phyloP scores from a whole-genome alignment of 2,888 invertebrate genomes.

The Sclerodermus sp. region DNA sequence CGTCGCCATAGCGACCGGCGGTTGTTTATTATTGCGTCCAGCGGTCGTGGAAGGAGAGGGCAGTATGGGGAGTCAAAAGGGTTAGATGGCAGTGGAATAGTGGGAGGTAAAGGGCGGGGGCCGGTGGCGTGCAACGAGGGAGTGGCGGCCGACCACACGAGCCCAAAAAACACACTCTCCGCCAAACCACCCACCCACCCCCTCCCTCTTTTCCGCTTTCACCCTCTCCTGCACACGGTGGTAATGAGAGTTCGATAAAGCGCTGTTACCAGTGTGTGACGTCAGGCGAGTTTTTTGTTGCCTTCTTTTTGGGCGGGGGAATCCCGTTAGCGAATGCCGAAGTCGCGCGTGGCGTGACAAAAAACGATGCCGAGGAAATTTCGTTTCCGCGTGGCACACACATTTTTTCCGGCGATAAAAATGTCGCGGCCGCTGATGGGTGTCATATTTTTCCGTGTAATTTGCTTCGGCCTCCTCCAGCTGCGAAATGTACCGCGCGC shows the following conservation, averaged over 20 bases:
- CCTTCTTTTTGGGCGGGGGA: not conserved
- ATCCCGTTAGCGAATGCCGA: constrained; percentile 8
- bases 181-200: constrained; percentile 29
- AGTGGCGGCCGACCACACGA: constrained; percentile 53
- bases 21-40: constrained; percentile 58
- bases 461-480: constrained; percentile 7
- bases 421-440: constrained; percentile 29
- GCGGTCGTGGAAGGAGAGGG: constrained; percentile 26
- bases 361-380: constrained; percentile 31
- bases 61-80: constrained; percentile 29
- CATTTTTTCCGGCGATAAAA: constrained; percentile 31
- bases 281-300: constrained; percentile 34
- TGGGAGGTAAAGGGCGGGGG: constrained; percentile 3
- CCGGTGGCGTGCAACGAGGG: constrained; percentile 36
- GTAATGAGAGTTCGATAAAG: constrained; percentile 59
- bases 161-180: constrained; percentile 56
- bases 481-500: not conserved
- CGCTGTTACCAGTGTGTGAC: constrained; percentile 55
- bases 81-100: constrained; percentile 22
- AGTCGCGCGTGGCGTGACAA: constrained; percentile 17
- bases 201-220: constrained; percentile 13
- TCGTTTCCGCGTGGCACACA: constrained; percentile 14
- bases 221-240: constrained; percentile 29
- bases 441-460: constrained; percentile 22
- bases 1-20: constrained; percentile 55